These are phyloP conservation scores for Phoebastria nigripes DNA, from an alignment of 2,797 vertebrate genomes.

Conservation along the genomic window DNA sequence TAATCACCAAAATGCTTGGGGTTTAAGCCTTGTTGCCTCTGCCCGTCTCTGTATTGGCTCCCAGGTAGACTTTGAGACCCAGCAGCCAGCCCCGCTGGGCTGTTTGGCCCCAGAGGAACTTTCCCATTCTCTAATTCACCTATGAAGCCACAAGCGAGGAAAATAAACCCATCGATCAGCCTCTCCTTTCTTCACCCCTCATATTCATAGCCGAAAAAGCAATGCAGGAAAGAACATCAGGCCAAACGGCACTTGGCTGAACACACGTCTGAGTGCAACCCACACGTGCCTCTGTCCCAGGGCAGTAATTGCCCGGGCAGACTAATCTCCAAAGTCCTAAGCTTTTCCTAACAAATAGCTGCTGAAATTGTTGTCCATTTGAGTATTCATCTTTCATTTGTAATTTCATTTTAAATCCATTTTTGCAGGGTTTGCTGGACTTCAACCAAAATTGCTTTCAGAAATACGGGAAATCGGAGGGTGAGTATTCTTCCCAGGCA, in stretches of 20 bases:
- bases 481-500: not conserved
- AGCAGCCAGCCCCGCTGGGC: not conserved
- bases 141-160: not conserved
- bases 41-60: not conserved
- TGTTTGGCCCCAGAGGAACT: not conserved
- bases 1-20: not conserved
- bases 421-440: not conserved
- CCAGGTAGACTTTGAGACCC: not conserved
- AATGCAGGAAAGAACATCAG: not conserved
- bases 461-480: conserved; percentile 20
- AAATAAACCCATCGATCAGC: not conserved
- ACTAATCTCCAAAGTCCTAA: not conserved
- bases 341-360: not conserved
- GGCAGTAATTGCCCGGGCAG: not conserved
- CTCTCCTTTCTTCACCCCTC: not conserved
- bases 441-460: conserved; percentile 35
- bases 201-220: not conserved
- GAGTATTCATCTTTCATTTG: not conserved
- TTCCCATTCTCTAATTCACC: not conserved
- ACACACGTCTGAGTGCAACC: accelerated
- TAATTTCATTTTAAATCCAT: not conserved
- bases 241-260: accelerated
- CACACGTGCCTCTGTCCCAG: not conserved
- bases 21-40: not conserved
- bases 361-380: not conserved